Evolutionary conservation across 2,797 vertebrate species (phyloP).

Genomic region (Rhinella marina): DNA sequence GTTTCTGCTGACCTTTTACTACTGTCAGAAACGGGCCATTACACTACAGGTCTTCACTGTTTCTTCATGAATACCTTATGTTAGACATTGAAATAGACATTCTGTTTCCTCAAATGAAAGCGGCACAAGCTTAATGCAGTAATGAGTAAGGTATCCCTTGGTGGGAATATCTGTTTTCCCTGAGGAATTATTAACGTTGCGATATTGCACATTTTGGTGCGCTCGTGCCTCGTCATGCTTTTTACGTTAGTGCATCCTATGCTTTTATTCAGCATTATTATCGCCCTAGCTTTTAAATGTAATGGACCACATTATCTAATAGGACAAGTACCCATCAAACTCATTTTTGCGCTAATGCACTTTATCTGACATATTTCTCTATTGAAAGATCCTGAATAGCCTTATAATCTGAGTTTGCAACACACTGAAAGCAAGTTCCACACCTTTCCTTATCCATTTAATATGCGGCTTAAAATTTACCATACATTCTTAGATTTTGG

Average conservation of each 20-base stretch:
- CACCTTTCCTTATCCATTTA: conserved; percentile 7
- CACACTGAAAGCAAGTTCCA: conserved; percentile 15
- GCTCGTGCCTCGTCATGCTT: conserved; percentile 21
- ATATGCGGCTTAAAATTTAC: not conserved
- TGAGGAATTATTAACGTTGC: conserved; percentile 11
- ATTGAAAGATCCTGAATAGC: conserved; percentile 33
- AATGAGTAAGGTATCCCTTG: conserved; percentile 37
- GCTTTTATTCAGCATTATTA: conserved; percentile 43
- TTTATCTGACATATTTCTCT: conserved; percentile 37
- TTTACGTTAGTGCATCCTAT: conserved; percentile 32
- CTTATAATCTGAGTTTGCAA: conserved; percentile 30
- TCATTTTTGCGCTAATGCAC: conserved; percentile 43
- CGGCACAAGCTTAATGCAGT: conserved; percentile 49
- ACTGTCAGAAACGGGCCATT: not conserved
- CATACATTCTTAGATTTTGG: not conserved
- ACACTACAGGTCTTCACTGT: not conserved
- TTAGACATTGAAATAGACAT: conserved; percentile 33
- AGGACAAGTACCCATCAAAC: conserved; percentile 46
- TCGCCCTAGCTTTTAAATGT: conserved; percentile 42
- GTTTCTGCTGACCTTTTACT: not conserved
- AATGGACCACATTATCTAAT: conserved; percentile 54
- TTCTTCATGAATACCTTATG: not conserved
- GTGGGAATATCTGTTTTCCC: conserved; percentile 21
- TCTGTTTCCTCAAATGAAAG: conserved; percentile 32
- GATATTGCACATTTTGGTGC: conserved; percentile 37